Evolutionary conservation across 2,797 vertebrate genomes (phyloP).

Genomic region (Dipus sagitta): DNA sequence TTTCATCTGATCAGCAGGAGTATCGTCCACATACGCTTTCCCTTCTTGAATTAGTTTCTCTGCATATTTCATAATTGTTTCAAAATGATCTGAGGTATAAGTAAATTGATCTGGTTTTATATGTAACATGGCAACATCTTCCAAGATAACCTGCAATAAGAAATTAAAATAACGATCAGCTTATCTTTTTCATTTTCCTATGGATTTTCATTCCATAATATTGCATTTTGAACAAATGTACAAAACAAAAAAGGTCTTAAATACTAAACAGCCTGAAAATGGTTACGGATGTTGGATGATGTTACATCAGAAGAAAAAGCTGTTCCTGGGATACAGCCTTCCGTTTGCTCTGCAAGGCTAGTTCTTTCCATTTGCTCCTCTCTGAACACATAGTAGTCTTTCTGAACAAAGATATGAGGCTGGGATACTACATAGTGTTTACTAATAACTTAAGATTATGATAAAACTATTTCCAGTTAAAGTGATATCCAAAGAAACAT

Average conservation of each 20-base stretch:
- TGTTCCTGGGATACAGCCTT: background rate
- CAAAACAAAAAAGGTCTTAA: background rate
- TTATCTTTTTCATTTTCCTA: background rate
- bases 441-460: conserved; percentile 23
- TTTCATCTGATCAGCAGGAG: conserved; percentile 97
- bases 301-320: conserved; percentile 27
- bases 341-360: conserved; percentile 5
- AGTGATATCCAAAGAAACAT: conserved; percentile 18
- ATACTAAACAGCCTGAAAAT: conserved; percentile 53
- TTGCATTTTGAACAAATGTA: conserved; percentile 47
- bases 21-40: conserved; percentile 97
- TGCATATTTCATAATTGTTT: conserved; percentile 92
- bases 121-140: conserved; percentile 97
- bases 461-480: background rate
- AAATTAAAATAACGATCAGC: conserved; percentile 24
- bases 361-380: background rate
- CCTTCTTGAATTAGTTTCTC: conserved; percentile 95
- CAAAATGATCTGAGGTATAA: conserved; percentile 98
- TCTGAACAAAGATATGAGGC: conserved; percentile 15
- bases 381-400: background rate
- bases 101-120: conserved; percentile 98
- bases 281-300: background rate
- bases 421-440: conserved; percentile 27
- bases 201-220: conserved; percentile 21
- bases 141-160: conserved; percentile 94